These are phyloP conservation scores for Trachemys scripta DNA, from an alignment of 2,113 vertebrate genomes.

Conservation along the genomic window DNA sequence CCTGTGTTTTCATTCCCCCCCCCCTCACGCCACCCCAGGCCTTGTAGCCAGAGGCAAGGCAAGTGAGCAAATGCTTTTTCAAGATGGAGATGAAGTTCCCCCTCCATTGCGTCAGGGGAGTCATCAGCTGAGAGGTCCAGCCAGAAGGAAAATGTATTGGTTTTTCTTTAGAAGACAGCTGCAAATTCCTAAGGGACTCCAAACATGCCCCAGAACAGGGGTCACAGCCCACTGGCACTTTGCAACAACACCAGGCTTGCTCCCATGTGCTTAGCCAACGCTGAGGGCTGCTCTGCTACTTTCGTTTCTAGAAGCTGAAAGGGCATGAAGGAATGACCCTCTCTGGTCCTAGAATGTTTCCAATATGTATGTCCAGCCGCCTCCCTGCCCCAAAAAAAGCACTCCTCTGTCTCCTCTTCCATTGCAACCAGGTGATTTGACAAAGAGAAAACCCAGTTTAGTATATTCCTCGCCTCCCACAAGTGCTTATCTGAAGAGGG, in stretches of 20 bases:
- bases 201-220: neutral
- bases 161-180: constrained; percentile 67
- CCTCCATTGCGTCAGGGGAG: constrained; percentile 30
- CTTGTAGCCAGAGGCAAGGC: neutral
- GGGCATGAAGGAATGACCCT: neutral
- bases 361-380: neutral
- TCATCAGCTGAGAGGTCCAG: constrained; percentile 46
- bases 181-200: constrained; percentile 64
- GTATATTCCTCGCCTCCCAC: neutral
- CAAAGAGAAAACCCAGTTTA: neutral
- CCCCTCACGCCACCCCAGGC: constrained; percentile 7
- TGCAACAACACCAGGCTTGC: neutral
- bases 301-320: neutral
- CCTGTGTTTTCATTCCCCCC: constrained; percentile 65
- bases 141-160: constrained; percentile 18
- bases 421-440: neutral
- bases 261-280: neutral
- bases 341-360: neutral
- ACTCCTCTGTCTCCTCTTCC: neutral
- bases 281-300: neutral
- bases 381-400: neutral
- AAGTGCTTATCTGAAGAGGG: neutral
- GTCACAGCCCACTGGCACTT: constrained; percentile 28
- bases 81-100: constrained; percentile 4
- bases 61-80: constrained; percentile 64